Evolutionary conservation across 2,113 vertebrate genomes (phyloP).

Genomic region (Plectropomus leopardus): DNA sequence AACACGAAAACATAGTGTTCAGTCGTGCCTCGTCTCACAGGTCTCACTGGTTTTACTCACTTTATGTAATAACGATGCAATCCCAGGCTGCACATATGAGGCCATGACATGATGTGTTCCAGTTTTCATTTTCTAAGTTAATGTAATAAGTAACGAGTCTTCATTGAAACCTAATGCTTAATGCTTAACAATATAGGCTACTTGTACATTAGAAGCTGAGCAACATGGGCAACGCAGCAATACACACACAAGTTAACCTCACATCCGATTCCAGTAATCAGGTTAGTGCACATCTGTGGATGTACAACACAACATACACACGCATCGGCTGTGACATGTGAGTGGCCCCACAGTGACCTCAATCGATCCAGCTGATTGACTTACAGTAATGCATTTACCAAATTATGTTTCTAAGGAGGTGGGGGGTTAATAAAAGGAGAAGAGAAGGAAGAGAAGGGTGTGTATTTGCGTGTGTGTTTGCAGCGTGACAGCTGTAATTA

Average conservation of each 20-base stretch:
- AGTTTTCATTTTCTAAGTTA: neutral
- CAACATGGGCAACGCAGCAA: constrained; percentile 1
- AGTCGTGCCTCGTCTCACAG: neutral
- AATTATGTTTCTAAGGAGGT: constrained; percentile 54
- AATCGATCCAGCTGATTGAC: constrained; percentile 56
- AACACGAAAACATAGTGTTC: neutral
- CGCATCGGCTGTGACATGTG: neutral
- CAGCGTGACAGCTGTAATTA: constrained; percentile 19
- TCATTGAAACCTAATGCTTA: neutral
- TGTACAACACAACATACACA: constrained; percentile 3
- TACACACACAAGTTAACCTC: constrained; percentile 6
- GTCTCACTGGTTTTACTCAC: constrained; percentile 15
- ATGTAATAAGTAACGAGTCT: too few species aligned
- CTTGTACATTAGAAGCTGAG: neutral
- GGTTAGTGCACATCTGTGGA: neutral
- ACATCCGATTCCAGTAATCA: constrained; percentile 6
- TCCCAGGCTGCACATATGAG: neutral
- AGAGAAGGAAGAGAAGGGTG: neutral
- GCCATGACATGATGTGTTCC: neutral
- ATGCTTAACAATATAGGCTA: neutral
- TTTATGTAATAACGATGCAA: neutral
- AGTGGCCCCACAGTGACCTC: constrained; percentile 48
- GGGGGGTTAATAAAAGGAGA: neutral
- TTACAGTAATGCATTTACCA: constrained; percentile 69
- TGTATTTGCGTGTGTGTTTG: constrained; percentile 9